Conservation (phyloP, 2,113 vertebrate genomes). For the Scolopax mira region DNA sequence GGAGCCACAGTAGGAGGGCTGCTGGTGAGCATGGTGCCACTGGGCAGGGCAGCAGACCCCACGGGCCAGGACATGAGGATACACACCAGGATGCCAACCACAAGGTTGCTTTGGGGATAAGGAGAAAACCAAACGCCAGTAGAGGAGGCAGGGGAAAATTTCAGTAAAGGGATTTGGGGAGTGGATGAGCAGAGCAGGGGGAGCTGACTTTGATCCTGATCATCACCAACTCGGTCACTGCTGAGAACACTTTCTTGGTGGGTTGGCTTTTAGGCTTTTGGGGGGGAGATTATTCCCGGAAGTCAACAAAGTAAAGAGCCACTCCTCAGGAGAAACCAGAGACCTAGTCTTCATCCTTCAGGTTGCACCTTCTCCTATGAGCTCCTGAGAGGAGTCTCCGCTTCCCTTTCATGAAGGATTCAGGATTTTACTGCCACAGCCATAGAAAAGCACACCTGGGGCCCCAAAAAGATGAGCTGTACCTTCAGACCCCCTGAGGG, state of each 20-base stretch:
- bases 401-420: not conserved
- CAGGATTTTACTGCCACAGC: not conserved
- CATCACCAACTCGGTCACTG: not conserved
- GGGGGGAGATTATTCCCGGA: not conserved
- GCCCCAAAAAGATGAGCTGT: not conserved
- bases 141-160: not conserved
- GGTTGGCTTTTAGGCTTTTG: not conserved
- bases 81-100: fast-evolving
- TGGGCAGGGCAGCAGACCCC: fast-evolving
- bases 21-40: fast-evolving
- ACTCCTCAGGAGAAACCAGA: not conserved
- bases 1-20: fast-evolving
- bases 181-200: not conserved
- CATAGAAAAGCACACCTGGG: not conserved
- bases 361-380: not conserved
- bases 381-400: fast-evolving
- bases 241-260: not conserved
- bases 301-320: not conserved
- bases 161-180: not conserved
- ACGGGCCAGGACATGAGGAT: fast-evolving
- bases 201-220: not conserved
- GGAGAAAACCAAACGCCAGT: not conserved
- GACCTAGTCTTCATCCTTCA: not conserved
- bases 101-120: not conserved
- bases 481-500: not conserved